Percentiles rank a stretch among this genome's conserved stretches.
These are phyloP conservation scores for Nephrotoma flavescens DNA, from an alignment of 2,888 invertebrate species.

Conservation along the genomic window DNA sequence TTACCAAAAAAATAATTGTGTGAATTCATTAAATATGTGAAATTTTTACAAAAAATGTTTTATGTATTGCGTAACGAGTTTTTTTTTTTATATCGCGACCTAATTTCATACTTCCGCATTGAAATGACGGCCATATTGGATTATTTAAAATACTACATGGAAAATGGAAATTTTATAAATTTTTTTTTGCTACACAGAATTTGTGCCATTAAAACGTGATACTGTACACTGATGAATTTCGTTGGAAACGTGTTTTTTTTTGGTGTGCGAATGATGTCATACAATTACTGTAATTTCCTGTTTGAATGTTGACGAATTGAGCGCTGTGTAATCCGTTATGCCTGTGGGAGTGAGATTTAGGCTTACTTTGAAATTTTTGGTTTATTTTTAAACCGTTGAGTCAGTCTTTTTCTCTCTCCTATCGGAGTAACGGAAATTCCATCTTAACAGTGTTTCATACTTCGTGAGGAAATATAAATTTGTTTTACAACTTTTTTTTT, in stretches of 20 bases:
- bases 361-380: constrained; percentile 22
- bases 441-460: constrained; percentile 10
- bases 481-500: not conserved
- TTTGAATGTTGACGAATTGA: not conserved
- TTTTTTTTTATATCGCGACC: constrained; percentile 16
- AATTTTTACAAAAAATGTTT: not conserved
- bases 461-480: not conserved
- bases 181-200: not conserved
- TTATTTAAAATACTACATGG: not conserved
- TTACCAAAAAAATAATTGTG: not conserved
- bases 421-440: constrained; percentile 33
- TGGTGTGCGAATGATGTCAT: not conserved
- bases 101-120: constrained; percentile 19
- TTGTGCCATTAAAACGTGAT: not conserved
- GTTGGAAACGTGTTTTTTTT: not conserved
- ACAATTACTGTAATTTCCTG: not conserved
- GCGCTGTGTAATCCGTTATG: not conserved
- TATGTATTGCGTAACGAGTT: not conserved
- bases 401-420: constrained; percentile 37
- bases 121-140: not conserved
- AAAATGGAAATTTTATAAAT: not conserved
- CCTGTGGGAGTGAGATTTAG: constrained; percentile 35
- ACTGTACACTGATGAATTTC: not conserved
- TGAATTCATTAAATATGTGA: not conserved
- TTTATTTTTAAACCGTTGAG: constrained; percentile 21